Base-by-base conservation (phyloP, 2,797 vertebrate genomes). In the Xyrichtys novacula region DNA sequence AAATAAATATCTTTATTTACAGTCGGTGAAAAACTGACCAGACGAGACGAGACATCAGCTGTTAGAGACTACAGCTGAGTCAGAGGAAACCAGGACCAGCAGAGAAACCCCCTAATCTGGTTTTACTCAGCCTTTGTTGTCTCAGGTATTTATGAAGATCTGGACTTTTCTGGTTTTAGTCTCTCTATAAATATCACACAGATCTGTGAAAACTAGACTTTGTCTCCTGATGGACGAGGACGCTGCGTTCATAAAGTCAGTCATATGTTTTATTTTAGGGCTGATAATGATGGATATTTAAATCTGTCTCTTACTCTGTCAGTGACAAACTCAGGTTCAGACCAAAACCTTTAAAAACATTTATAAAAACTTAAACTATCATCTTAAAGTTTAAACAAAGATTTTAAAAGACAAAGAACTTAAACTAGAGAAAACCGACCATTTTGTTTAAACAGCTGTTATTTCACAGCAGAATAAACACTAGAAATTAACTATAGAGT, bases 11-110 rank as follows among this genome's bases (percentile, higher is more conserved):
- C n/a, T 15, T 28, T 12, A 14, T 2, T 11, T 26, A 3, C 19
- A 32, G 42, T 54, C 5, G 22, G 31, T 49, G 26, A 28, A 74
- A 25, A 2, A 48, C 23, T 20, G 28, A 19, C 7, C 15, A 20
- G 62, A 66, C 50, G 47, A 39, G 46, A 22, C 26, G 19, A 44
- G 46, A 44, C 17, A 38, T 77, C 53, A 76, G 78, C 72, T 74
- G 69, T 74, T 53, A 8, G 50, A 55, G 49, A 43, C 76, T 61
- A 43, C 69, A 80, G 76, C 71, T 74, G 74, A 80, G 11, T 71
- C 77, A 23, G 48, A 74, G 46, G 47, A 63, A 52, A 46, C 11
- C 31, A n/a, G 31, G 23, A 32, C 46, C 63, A 31, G 39, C 54
- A 44, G 43, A 48, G 15, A 29, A 57, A 54, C 3, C 14, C 20